Evolutionary conservation across 1,140 invertebrate species (phyloP), one percentile per base, ranked within the genome.

Genomic region (Teleogryllus occipitalis): DNA sequence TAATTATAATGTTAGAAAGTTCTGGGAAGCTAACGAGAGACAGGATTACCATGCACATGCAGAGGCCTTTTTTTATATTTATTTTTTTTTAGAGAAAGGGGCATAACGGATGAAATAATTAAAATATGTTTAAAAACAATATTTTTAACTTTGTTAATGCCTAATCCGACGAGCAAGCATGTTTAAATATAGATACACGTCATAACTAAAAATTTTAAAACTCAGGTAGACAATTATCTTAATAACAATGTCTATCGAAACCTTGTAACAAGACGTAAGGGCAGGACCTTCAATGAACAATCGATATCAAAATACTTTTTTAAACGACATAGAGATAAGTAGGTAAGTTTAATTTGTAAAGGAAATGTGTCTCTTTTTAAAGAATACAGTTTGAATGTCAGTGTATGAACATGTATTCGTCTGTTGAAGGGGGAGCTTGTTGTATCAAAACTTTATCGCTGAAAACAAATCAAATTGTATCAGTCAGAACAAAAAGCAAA

Each of bases 311-410:
- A 72, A 72, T 72, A 72, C 54, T 72, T 72, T 72, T 72, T 72
- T 72, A 72, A 12, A 72, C 54, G 18, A 72, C 8, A 72, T 72
- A 72, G 54, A 72, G 54, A 72, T 18, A 72, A 72, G 54, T 18
- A 12, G 54, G 18, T 83, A 79, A 84, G 83, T 82, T 83, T 84
- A 77, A 83, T 83, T 80, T 84, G 82, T 79, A 82, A 82, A 81
- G 84, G 83, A 80, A 83, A 72, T 77, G 78, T 84, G 82, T 73
- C 82, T 79, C 81, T 84, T 79, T 77, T 83, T 80, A 84, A 85
- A 81, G 82, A 84, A 83, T 84, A 83, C 81, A 85, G 84, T 81
- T 78, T 84, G 18, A 84, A 84, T 78, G 54, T 72, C 81, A 81
- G 79, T 81, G 83, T 82, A 84, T 81, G 82, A 84, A 78, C 82